Conservation (phyloP, 2,888 invertebrate species). For the Caenorhabditis japonica region DNA sequence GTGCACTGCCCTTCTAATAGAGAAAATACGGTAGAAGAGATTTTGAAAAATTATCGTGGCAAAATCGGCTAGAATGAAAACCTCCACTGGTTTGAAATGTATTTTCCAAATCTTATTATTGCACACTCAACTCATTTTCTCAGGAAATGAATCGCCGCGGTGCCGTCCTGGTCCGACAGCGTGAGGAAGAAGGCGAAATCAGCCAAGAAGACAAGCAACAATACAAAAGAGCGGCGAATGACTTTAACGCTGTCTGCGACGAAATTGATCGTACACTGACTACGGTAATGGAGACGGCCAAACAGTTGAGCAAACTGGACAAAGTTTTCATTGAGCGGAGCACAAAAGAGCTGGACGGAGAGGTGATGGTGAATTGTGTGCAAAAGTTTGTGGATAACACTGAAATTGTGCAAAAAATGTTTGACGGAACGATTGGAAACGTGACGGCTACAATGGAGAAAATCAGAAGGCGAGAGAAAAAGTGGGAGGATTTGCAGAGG, state of each 20-base stretch:
- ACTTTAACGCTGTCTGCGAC: constrained; percentile 43
- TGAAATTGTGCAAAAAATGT: constrained; percentile 44
- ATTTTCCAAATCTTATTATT: no score
- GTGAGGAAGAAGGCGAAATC: not conserved
- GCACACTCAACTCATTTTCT: no score
- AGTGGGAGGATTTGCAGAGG: constrained; percentile 26
- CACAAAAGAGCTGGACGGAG: constrained; percentile 23
- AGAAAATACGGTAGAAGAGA: no score
- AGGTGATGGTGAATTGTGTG: constrained; percentile 30
- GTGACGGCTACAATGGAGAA: constrained; percentile 45
- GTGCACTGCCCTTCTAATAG: no score
- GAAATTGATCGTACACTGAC: constrained; percentile 44
- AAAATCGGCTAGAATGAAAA: no score
- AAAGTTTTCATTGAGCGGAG: constrained; percentile 37
- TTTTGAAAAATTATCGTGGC: no score
- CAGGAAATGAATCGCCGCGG: constrained; percentile 39
- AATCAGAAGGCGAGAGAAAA: constrained; percentile 37
- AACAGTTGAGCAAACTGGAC: constrained; percentile 48
- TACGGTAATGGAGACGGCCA: constrained; percentile 38
- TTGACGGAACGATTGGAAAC: constrained; percentile 34
- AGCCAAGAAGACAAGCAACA: constrained; percentile 10
- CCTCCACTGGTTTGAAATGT: no score
- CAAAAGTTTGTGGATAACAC: constrained; percentile 37
- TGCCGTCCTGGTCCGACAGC: constrained; percentile 10
- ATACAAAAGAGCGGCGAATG: constrained; percentile 35